phyloP scores from a whole-genome alignment of 2,797 vertebrate species.

The Lophius americanus region DNA sequence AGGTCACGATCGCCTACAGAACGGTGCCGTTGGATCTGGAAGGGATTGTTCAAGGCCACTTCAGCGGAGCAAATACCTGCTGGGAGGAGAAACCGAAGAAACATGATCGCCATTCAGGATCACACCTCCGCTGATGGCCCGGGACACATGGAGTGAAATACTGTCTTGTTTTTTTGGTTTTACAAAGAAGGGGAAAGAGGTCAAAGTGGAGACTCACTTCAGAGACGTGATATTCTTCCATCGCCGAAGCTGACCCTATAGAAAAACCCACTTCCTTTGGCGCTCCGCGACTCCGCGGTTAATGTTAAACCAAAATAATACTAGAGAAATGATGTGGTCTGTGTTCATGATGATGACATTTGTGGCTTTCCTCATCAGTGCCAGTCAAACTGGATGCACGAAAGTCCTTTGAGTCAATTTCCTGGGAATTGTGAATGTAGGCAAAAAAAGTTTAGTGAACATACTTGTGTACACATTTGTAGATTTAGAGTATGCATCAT shows the following conservation, averaged over 20 bases:
- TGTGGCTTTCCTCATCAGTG: slow-evolving; percentile 11
- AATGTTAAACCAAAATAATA: slow-evolving; percentile 5
- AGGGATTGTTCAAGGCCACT: slow-evolving; percentile 44
- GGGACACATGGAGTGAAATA: slow-evolving; percentile 47
- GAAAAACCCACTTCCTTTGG: background rate
- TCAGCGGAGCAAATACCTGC: slow-evolving; percentile 43
- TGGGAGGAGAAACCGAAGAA: slow-evolving; percentile 59
- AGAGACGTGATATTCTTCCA: slow-evolving; percentile 10
- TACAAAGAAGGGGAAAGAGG: slow-evolving; percentile 16
- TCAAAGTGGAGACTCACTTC: slow-evolving; percentile 19
- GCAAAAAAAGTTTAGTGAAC: slow-evolving; percentile 8
- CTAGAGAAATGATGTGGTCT: slow-evolving; percentile 6
- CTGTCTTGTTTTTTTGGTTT: slow-evolving; percentile 51
- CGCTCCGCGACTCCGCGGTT: slow-evolving; percentile 1
- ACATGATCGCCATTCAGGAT: slow-evolving; percentile 46
- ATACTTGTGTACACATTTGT: slow-evolving; percentile 7
- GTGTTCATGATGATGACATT: slow-evolving; percentile 9
- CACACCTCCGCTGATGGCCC: slow-evolving; percentile 45
- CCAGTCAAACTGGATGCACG: slow-evolving; percentile 1
- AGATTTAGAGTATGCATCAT: background rate
- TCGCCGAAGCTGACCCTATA: slow-evolving; percentile 4
- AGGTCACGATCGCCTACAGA: slow-evolving; percentile 42
- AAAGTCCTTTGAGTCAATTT: slow-evolving; percentile 8
- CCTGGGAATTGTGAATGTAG: slow-evolving; percentile 6
- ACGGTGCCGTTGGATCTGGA: slow-evolving; percentile 29